Conservation (phyloP, 1,140 invertebrate species). For the Drosophila lini region DNA sequence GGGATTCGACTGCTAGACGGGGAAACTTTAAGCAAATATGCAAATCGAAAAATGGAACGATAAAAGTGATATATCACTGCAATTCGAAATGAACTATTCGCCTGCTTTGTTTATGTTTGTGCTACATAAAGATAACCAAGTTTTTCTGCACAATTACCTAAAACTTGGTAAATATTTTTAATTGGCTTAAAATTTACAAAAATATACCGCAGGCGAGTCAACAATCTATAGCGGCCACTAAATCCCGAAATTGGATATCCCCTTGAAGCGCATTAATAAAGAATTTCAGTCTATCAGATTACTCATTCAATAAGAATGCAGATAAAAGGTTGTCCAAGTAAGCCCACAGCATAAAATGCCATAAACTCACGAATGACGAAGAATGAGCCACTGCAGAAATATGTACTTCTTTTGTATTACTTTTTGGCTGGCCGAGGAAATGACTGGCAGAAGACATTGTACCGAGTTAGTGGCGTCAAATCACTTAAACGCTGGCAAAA, state of each 20-base stretch:
- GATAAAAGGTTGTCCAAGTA: constrained; percentile 38
- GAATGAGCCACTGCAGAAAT: constrained; percentile 45
- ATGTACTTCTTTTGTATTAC: constrained; percentile 28
- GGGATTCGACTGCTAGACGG: constrained; percentile 10
- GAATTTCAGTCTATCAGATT: constrained; percentile 28
- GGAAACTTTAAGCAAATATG: constrained; percentile 40
- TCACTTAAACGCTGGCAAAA: constrained; percentile 71
- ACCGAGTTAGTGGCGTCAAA: constrained; percentile 65
- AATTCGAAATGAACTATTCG: constrained; percentile 33
- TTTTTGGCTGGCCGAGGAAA: constrained; percentile 28
- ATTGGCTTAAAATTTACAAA: background rate
- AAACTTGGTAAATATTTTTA: background rate
- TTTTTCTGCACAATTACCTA: background rate
- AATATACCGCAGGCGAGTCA: too few species aligned
- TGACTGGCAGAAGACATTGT: constrained; percentile 57
- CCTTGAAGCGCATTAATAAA: constrained; percentile 1
- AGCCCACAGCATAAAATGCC: constrained; percentile 31
- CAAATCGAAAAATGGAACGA: constrained; percentile 41
- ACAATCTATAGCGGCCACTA: background rate
- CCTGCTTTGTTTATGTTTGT: constrained; percentile 18
- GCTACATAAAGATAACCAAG: constrained; percentile 9
- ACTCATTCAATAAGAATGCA: constrained; percentile 55
- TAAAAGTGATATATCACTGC: constrained; percentile 24
- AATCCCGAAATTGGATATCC: background rate
- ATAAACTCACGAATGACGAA: constrained; percentile 40